These are phyloP conservation scores for Drosophila aldrichi DNA, from an alignment of 2,888 invertebrate species.

Conservation along the genomic window DNA sequence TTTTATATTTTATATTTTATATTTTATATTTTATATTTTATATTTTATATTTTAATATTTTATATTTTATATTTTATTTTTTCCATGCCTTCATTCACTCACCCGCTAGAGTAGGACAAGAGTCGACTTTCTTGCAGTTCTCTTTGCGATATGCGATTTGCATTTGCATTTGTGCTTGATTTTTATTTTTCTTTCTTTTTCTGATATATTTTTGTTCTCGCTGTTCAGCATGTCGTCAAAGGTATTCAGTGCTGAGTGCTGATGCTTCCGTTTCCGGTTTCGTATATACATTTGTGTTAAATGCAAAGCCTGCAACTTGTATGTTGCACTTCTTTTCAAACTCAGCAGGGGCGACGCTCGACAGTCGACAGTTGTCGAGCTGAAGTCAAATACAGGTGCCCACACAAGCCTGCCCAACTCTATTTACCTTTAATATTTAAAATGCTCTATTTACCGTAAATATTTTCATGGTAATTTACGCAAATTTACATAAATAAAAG, in stretches of 20 bases:
- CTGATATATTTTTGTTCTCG: conserved; percentile 21
- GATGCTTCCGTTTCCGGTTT: conserved; percentile 65
- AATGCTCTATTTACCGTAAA: conserved; percentile 76
- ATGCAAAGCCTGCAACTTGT: conserved; percentile 57
- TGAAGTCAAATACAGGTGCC: conserved; percentile 31
- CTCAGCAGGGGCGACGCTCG: conserved; percentile 54
- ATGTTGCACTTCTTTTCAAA: conserved; percentile 40
- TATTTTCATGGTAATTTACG: conserved; percentile 72
- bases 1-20: too few relatives aligned
- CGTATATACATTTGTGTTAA: conserved; percentile 53
- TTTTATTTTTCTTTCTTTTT: not conserved
- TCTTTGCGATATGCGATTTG: not conserved
- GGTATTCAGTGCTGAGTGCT: conserved; percentile 48
- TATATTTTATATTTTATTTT: too few relatives aligned
- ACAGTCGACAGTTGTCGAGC: not conserved
- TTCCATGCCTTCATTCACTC: too few relatives aligned
- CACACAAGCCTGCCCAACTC: conserved; percentile 27
- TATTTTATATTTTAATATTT: too few relatives aligned
- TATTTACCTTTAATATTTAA: conserved; percentile 68
- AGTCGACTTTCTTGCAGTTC: not conserved
- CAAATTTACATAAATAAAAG: conserved; percentile 79
- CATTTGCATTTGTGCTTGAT: not conserved
- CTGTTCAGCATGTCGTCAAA: conserved; percentile 48
- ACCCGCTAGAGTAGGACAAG: conserved; percentile 14
- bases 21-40: too few relatives aligned